phyloP scores from a whole-genome alignment of 2,888 invertebrate species.

The Tenthredo amoena region DNA sequence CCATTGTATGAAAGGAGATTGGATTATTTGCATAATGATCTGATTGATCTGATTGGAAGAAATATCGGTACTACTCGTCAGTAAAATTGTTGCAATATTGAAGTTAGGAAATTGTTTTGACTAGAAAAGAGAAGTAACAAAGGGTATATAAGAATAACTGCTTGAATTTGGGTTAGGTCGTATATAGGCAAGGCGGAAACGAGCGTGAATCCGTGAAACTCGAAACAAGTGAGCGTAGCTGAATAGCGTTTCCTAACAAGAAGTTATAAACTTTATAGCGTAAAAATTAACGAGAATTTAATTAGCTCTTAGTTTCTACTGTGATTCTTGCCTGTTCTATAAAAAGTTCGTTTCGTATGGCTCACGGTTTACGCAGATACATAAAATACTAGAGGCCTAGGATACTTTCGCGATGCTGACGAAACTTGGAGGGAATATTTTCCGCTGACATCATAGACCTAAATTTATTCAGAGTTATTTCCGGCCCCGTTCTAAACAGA shows the following conservation, averaged over 20 bases:
- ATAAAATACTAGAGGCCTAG: not conserved
- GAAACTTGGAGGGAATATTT: slow-evolving; percentile 12
- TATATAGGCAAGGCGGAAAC: slow-evolving; percentile 17
- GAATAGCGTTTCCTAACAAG: slow-evolving; percentile 16
- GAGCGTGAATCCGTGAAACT: slow-evolving; percentile 18
- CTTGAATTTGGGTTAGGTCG: slow-evolving; percentile 33
- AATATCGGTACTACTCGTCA: not conserved
- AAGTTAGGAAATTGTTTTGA: slow-evolving; percentile 5
- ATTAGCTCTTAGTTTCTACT: slow-evolving; percentile 37
- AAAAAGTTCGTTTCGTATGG: not conserved
- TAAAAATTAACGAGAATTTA: slow-evolving; percentile 28
- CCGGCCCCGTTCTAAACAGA: slow-evolving; percentile 2
- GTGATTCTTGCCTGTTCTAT: not conserved
- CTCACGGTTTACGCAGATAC: not conserved
- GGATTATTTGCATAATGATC: slow-evolving; percentile 38
- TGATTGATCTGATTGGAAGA: slow-evolving; percentile 15
- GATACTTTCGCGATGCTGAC: slow-evolving; percentile 24
- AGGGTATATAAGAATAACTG: slow-evolving; percentile 9
- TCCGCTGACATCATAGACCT: slow-evolving; percentile 21
- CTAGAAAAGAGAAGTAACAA: not conserved
- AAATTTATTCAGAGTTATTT: slow-evolving; percentile 40
- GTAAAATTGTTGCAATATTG: not conserved
- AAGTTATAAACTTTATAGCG: not conserved
- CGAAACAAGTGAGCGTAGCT: slow-evolving; percentile 40
- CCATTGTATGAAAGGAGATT: slow-evolving; percentile 37